phyloP scores from a whole-genome alignment of 1,140 invertebrate species.

The Platyura marginata region DNA sequence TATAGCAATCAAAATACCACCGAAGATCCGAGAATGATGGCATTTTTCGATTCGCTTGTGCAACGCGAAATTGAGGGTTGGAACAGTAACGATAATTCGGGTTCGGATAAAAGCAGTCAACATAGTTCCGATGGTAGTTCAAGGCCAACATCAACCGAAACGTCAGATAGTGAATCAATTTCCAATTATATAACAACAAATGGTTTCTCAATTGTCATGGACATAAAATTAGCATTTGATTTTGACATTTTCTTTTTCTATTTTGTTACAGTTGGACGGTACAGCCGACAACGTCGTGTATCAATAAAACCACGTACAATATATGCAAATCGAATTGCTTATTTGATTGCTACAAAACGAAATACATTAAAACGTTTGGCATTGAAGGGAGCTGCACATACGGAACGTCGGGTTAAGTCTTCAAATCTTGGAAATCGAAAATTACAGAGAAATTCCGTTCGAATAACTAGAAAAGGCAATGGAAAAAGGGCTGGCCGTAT shows the following conservation, averaged over 20 bases:
- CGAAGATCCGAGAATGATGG: conserved; percentile 90
- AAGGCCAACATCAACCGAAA: conserved; percentile 6
- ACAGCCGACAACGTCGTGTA: neutral
- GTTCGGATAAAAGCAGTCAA: conserved; percentile 22
- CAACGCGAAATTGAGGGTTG: conserved; percentile 74
- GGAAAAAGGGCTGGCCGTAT: conserved; percentile 1
- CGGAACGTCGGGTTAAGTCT: conserved; percentile 1
- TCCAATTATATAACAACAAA: conserved; percentile 1
- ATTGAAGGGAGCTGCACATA: conserved; percentile 9
- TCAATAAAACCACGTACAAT: conserved; percentile 3
- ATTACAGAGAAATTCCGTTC: neutral
- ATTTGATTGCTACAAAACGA: conserved; percentile 21
- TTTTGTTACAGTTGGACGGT: no score
- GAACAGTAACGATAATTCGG: conserved; percentile 28
- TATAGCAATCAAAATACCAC: conserved; percentile 65
- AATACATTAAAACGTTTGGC: conserved; percentile 16
- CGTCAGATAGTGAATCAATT: neutral
- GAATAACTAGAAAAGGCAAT: neutral
- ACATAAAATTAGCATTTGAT: no score
- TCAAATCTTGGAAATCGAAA: neutral
- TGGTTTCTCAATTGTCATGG: no score
- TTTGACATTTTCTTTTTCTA: no score
- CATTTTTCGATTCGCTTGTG: conserved; percentile 86
- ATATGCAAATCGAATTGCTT: conserved; percentile 19
- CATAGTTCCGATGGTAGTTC: conserved; percentile 7